Evolutionary conservation across 2,113 vertebrate genomes (phyloP).

Genomic region (Corythornis cristatus): DNA sequence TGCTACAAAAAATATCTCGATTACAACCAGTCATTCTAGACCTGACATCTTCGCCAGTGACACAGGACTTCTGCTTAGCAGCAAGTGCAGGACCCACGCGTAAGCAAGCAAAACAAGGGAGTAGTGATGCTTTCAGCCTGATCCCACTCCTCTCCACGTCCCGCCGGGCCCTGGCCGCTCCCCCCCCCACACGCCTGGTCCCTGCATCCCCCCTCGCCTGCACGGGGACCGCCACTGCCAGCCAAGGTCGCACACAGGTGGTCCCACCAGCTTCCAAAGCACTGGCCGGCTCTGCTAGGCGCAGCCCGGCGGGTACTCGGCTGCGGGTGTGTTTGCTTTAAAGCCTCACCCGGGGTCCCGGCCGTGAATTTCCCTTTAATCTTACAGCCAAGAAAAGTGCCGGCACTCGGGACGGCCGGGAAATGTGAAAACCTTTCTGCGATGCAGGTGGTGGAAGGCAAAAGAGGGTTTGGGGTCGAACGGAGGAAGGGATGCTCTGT

Average conservation of each 20-base stretch:
- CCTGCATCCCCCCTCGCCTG: not conserved
- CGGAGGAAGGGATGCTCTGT: not conserved
- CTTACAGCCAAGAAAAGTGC: not conserved
- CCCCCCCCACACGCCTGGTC: too few relatives aligned
- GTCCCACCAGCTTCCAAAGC: not conserved
- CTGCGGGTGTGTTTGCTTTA: not conserved
- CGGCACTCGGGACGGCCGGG: not conserved
- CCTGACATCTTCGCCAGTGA: not conserved
- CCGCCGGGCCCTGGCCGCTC: not conserved
- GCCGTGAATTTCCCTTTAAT: not conserved
- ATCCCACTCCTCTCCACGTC: not conserved
- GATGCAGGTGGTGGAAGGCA: not conserved
- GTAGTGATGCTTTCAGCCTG: not conserved
- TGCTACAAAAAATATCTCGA: not conserved
- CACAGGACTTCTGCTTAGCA: not conserved
- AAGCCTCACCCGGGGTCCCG: not conserved
- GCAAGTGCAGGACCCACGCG: not conserved
- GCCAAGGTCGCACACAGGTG: not conserved
- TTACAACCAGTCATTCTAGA: not conserved
- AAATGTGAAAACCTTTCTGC: not conserved
- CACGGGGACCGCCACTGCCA: fast-evolving
- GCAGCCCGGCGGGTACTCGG: not conserved
- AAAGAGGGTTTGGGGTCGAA: not conserved
- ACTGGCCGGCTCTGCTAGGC: fast-evolving
- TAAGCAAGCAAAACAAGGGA: not conserved